A percentile compares a stretch with the other conserved stretches of the same genome.
phyloP scores from a whole-genome alignment of 2,113 vertebrate species.

The Brachypteracias leptosomus region DNA sequence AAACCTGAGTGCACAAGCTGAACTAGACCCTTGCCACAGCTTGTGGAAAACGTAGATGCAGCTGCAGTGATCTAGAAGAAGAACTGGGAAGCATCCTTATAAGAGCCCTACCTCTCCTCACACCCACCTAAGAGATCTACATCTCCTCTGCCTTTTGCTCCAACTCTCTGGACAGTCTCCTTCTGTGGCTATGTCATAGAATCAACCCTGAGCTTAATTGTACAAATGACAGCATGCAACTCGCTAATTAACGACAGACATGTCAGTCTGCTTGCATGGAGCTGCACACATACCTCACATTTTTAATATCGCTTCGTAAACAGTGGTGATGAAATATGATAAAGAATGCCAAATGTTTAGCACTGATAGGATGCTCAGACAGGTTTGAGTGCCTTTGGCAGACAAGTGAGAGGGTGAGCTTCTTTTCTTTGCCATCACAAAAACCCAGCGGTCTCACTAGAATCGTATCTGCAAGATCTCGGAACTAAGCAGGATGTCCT shows the following conservation, averaged over 20 bases:
- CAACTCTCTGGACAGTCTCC: neutral
- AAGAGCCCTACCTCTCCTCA: neutral
- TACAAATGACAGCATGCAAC: neutral
- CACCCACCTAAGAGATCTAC: neutral
- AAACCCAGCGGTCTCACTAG: neutral
- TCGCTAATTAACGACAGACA: neutral
- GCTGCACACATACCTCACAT: neutral
- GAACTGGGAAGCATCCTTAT: neutral
- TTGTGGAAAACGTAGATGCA: neutral
- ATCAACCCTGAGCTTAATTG: neutral
- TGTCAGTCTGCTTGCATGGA: neutral
- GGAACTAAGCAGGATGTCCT: slow-evolving; percentile 61
- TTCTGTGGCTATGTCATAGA: neutral
- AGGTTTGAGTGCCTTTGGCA: slow-evolving; percentile 20
- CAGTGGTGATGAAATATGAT: neutral
- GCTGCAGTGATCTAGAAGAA: neutral
- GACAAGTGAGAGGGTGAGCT: slow-evolving; percentile 28
- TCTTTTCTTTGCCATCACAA: slow-evolving; percentile 53
- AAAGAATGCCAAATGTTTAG: slow-evolving; percentile 33
- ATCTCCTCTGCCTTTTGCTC: neutral
- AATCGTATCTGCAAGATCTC: slow-evolving; percentile 38
- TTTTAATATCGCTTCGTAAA: slow-evolving; percentile 2
- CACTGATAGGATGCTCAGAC: slow-evolving; percentile 9
- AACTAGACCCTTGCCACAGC: neutral
- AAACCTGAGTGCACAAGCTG: neutral